Conservation (phyloP, 2,888 invertebrate genomes). For the Chromoteleia sp. region DNA sequence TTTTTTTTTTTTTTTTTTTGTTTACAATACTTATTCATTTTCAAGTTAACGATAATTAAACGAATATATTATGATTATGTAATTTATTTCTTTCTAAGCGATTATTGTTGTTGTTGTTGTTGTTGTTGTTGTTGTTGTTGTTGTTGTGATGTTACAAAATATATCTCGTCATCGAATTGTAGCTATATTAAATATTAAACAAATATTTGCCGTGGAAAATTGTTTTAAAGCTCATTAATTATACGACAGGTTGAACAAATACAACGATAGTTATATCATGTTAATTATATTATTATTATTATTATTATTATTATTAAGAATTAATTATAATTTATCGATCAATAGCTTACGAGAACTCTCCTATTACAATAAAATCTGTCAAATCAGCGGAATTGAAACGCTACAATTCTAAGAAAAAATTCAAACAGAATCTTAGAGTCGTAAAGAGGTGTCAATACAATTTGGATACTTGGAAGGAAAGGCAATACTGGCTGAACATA, state of each 20-base stretch:
- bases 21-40: too few species aligned
- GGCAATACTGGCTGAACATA: not conserved
- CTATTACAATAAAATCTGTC: constrained; percentile 24
- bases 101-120: too few species aligned
- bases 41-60: too few species aligned
- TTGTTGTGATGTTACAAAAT: not conserved
- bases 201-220: not conserved
- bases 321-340: not conserved
- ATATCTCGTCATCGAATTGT: not conserved
- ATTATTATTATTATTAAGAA: too few species aligned
- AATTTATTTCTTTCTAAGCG: too few species aligned
- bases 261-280: too few species aligned
- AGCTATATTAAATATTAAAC: not conserved
- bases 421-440: constrained; percentile 21
- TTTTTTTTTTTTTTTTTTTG: too few species aligned
- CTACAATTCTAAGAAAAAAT: constrained; percentile 2
- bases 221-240: not conserved
- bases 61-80: too few species aligned
- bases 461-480: constrained; percentile 27
- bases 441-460: constrained; percentile 25
- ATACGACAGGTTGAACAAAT: not conserved
- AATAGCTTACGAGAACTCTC: constrained; percentile 8
- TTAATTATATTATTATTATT: too few species aligned
- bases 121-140: too few species aligned
- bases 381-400: constrained; percentile 26